phyloP scores from a whole-genome alignment of 2,888 invertebrate genomes.

The Molanna angustata region DNA sequence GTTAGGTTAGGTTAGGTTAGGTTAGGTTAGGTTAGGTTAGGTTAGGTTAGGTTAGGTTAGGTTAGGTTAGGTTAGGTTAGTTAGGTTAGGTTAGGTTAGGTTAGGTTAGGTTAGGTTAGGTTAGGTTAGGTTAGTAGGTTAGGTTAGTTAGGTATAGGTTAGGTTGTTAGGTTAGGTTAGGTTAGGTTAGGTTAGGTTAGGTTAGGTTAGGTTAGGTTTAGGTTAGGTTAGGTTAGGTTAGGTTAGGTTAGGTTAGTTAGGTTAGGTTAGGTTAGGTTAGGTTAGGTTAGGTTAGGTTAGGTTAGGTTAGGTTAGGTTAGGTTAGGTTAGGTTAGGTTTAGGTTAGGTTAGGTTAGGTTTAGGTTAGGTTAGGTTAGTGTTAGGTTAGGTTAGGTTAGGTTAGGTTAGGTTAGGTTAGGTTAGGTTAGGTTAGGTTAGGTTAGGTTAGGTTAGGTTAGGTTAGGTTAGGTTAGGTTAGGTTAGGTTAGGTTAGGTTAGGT shows the following conservation, averaged over 20 bases:
- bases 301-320: slow-evolving; percentile 2
- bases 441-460: slow-evolving; percentile 33
- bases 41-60: too few species aligned
- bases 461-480: slow-evolving; percentile 28
- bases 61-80: not conserved
- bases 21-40: too few species aligned
- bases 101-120: slow-evolving; percentile 9
- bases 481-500: slow-evolving; percentile 34
- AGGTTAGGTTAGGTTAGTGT: slow-evolving; percentile 14
- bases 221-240: slow-evolving; percentile 14
- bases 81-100: slow-evolving; percentile 11
- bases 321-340: slow-evolving; percentile 3
- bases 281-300: slow-evolving; percentile 8
- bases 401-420: slow-evolving; percentile 33
- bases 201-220: slow-evolving; percentile 16
- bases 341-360: slow-evolving; percentile 4
- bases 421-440: slow-evolving; percentile 34
- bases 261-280: slow-evolving; percentile 5
- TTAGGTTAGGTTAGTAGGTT: slow-evolving; percentile 13
- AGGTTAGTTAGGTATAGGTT: slow-evolving; percentile 6
- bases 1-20: too few species aligned
- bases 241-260: slow-evolving; percentile 15
- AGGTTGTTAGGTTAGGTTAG: slow-evolving; percentile 10
- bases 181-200: slow-evolving; percentile 10
- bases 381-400: slow-evolving; percentile 33